A percentile compares a stretch with the other conserved stretches of the same genome.
These are phyloP conservation scores for Troilus luridus DNA, from an alignment of 2,888 invertebrate genomes.

Conservation along the genomic window DNA sequence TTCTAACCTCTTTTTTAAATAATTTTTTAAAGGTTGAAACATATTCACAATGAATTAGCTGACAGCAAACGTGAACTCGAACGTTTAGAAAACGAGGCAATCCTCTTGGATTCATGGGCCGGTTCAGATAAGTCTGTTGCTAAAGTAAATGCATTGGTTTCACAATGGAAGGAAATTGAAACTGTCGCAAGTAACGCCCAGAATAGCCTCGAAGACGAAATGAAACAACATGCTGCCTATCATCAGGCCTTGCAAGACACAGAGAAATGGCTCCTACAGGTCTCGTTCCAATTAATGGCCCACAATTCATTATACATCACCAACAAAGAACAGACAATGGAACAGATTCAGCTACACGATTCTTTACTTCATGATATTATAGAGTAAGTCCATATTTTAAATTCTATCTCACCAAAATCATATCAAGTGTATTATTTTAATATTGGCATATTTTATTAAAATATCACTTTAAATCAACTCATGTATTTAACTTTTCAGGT, in stretches of 20 bases:
- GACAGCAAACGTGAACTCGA: slow-evolving; percentile 84
- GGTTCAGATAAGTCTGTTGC: slow-evolving; percentile 58
- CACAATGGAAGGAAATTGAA: slow-evolving; percentile 60
- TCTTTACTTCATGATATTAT: slow-evolving; percentile 75
- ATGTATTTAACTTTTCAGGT: slow-evolving; percentile 69
- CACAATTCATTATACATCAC: slow-evolving; percentile 94
- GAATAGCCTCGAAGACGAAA: slow-evolving; percentile 79
- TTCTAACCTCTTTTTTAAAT: slow-evolving; percentile 56
- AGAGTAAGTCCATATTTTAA: slow-evolving; percentile 66
- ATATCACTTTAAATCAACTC: background rate
- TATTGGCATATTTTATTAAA: background rate
- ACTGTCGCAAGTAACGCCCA: slow-evolving; percentile 48
- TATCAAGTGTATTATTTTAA: background rate
- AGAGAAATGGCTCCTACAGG: slow-evolving; percentile 95
- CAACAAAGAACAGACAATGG: slow-evolving; percentile 90
- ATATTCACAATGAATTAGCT: slow-evolving; percentile 84
- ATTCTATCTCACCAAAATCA: background rate
- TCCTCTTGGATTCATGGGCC: slow-evolving; percentile 82
- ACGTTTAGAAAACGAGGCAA: slow-evolving; percentile 81
- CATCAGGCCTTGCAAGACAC: slow-evolving; percentile 92
- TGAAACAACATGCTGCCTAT: slow-evolving; percentile 88
- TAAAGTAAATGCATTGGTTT: slow-evolving; percentile 58
- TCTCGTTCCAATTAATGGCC: slow-evolving; percentile 95
- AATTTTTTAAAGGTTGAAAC: slow-evolving; percentile 71
- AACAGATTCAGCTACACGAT: slow-evolving; percentile 92